Evolutionary conservation across 2,113 vertebrate genomes (phyloP), one percentile per base, ranked within the genome.

Genomic region (Ornithorhynchus anatinus): DNA sequence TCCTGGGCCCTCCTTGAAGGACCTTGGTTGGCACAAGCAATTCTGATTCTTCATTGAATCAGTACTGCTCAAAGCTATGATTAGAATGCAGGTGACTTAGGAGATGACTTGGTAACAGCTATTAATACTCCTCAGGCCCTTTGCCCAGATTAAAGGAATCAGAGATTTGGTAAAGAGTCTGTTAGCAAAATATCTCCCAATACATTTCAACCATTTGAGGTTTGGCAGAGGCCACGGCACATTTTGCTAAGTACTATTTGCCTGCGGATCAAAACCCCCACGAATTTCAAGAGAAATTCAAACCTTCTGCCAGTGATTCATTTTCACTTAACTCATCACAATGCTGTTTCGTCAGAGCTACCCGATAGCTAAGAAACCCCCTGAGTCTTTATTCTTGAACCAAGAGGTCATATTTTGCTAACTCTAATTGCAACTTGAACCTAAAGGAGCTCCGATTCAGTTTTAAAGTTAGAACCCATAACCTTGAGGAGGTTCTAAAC

Each of bases 251-350:
- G 66, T 75, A 69, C 59, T 47, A 61, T 29, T 32, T 52, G 42
- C 31, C 38, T 64, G 75, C 37, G 20, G 59, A 19, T 29, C 23
- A 6, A 73, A 63, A 50, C 74, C 47, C 54, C 61, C 56, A 51
- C 47, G 48, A 74, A 84, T 74, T 77, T 74, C 51, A 51, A 70
- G 80, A 61, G 83, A 85, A 79, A 87, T 61, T 15, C 59, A 77
- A 85, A 75, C 80, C 75, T 50, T 62, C 45, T 43, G 59, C 47
- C 67, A 50, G 66, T 51, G 78, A 84, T 85, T 80, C 63, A 76
- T 69, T 87, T 87, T 85, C 83, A 70, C 67, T 68, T 2, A 25
- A 69, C 78, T 87, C 83, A 84, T 75, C 86, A 84, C 63, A 77
- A 77, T 84, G 62, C 58, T 58, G 54, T 67, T 81, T 79, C 66